Conservation (phyloP, 2,888 invertebrate species). For the Caenorhabditis sp. region DNA sequence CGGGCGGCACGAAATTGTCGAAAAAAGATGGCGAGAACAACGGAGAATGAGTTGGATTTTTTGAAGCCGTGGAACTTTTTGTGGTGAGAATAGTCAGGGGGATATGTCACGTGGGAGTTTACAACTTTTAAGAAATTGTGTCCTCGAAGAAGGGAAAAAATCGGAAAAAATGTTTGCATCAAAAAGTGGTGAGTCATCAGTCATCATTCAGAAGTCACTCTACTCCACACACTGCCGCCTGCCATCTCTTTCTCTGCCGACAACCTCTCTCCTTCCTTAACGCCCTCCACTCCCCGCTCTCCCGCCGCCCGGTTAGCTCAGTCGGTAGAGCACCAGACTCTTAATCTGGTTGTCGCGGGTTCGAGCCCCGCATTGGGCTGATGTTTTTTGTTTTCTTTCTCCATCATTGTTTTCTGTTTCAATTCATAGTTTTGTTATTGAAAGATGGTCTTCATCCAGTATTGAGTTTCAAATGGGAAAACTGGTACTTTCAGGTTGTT, state of each 20-base stretch:
- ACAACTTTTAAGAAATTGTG: too few relatives aligned
- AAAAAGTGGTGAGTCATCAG: background rate
- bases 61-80: too few relatives aligned
- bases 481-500: too few relatives aligned
- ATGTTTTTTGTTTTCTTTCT: conserved; percentile 32
- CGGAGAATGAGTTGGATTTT: too few relatives aligned
- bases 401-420: background rate
- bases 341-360: conserved; percentile 82
- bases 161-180: background rate
- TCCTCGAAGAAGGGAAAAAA: too few relatives aligned
- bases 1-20: too few relatives aligned
- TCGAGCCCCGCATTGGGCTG: conserved; percentile 82
- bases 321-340: conserved; percentile 81
- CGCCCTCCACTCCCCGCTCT: background rate
- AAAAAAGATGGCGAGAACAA: too few relatives aligned
- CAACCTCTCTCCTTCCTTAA: background rate
- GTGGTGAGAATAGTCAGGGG: too few relatives aligned
- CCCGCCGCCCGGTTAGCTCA: conserved; percentile 66
- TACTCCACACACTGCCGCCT: background rate
- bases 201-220: too few relatives aligned
- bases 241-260: background rate
- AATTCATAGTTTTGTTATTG: background rate
- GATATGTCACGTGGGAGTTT: too few relatives aligned
- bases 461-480: too few relatives aligned
- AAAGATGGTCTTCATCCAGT: too few relatives aligned